Conservation (phyloP, 2,888 invertebrate genomes). For the Drosophila longiperda region DNA sequence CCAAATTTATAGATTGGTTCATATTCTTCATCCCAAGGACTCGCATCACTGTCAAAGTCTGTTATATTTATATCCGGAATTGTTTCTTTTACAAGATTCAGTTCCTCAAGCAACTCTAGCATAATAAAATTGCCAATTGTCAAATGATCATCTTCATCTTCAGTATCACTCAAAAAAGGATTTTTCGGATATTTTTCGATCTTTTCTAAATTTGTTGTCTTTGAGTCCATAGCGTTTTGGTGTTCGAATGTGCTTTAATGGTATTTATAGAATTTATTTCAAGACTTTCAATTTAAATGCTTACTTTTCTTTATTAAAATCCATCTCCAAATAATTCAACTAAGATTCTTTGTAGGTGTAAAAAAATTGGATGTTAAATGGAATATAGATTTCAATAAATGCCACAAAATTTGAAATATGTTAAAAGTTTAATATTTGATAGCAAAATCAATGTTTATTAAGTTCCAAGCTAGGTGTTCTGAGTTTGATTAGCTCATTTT, state of each 20-base stretch:
- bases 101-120: background rate
- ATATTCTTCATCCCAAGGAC: constrained; percentile 31
- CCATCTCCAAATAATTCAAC: background rate
- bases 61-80: background rate
- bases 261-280: background rate
- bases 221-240: background rate
- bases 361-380: too few species aligned
- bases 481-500: background rate
- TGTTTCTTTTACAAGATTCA: background rate
- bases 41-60: background rate
- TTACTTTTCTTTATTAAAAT: constrained; percentile 12
- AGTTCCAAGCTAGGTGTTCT: background rate
- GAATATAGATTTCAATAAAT: background rate
- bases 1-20: constrained; percentile 9
- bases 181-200: too few species aligned
- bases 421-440: background rate
- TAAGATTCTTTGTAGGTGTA: background rate
- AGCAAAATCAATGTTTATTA: constrained; percentile 6
- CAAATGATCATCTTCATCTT: background rate
- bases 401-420: background rate
- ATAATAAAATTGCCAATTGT: background rate
- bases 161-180: background rate
- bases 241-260: background rate
- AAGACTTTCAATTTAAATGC: background rate
- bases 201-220: background rate